These are phyloP conservation scores for Neolamprologus tretocephalus DNA, from an alignment of 2,113 vertebrate species.

Conservation along the genomic window DNA sequence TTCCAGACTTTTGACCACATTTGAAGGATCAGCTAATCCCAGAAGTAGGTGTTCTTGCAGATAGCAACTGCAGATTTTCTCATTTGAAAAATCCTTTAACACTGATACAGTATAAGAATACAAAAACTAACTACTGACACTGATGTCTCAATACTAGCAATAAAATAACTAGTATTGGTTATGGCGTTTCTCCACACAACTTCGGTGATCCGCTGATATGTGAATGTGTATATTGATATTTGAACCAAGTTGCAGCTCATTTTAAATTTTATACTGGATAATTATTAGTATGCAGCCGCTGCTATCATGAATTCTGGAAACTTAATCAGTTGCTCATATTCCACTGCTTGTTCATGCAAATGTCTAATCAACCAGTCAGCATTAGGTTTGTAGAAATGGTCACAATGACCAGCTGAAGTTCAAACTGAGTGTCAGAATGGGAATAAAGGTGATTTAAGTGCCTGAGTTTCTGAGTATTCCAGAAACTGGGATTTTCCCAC, in stretches of 20 bases:
- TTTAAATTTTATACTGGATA: not conserved
- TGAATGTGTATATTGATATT: not conserved
- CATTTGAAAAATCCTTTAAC: not conserved
- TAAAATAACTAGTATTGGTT: not conserved
- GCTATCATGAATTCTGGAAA: not conserved
- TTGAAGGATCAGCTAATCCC: not conserved
- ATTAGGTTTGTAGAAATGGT: not conserved
- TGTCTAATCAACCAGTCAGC: not conserved
- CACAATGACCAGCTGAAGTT: not conserved
- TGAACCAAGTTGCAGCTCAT: not conserved
- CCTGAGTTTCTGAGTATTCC: not conserved
- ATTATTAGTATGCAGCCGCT: not conserved
- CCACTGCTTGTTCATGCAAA: not conserved
- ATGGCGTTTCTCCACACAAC: not conserved
- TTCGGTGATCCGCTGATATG: not conserved
- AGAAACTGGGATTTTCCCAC: not conserved
- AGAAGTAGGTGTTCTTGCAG: not conserved
- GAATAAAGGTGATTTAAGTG: not conserved
- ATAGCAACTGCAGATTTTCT: not conserved
- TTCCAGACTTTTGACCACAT: slow-evolving; percentile 23
- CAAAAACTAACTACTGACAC: not conserved
- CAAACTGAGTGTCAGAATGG: not conserved
- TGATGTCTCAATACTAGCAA: not conserved
- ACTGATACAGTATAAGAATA: not conserved
- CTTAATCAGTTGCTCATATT: not conserved